Evolutionary conservation across 2,113 vertebrate genomes (phyloP).

Genomic region (Triplophysa tibetana): DNA sequence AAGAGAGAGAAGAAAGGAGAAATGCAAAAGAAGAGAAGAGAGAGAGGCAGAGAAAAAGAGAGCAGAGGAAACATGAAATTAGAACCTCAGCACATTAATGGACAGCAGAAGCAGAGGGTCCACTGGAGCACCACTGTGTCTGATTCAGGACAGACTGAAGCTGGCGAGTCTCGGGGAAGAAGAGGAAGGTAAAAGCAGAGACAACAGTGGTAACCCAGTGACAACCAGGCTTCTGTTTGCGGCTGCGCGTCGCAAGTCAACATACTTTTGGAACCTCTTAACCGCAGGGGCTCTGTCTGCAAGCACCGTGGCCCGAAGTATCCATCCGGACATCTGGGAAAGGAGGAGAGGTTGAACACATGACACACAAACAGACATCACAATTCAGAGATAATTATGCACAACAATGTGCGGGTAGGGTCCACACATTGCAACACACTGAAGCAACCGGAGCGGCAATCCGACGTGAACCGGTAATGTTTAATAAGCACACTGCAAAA

Average conservation of each 20-base stretch:
- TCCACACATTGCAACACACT: background rate
- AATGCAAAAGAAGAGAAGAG: constrained; percentile 38
- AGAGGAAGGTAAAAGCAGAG: constrained; percentile 51
- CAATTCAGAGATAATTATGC: constrained; percentile 16
- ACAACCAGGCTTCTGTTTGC: constrained; percentile 71
- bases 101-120: constrained; percentile 74
- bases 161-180: constrained; percentile 43
- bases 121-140: constrained; percentile 66
- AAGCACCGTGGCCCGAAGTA: constrained; percentile 97
- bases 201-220: constrained; percentile 69
- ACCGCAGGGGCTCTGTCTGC: constrained; percentile 94
- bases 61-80: constrained; percentile 82
- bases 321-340: constrained; percentile 94
- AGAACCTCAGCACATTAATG: constrained; percentile 73
- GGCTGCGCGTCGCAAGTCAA: constrained; percentile 75
- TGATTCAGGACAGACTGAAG: constrained; percentile 57
- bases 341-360: constrained; percentile 88
- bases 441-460: background rate
- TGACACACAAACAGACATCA: constrained; percentile 57
- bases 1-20: constrained; percentile 70
- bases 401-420: background rate
- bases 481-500: background rate
- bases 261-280: constrained; percentile 98
- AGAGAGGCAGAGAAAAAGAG: constrained; percentile 66
- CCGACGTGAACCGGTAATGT: background rate